These are phyloP conservation scores for Chorisops tibialis DNA, from an alignment of 2,888 invertebrate genomes.

Conservation along the genomic window DNA sequence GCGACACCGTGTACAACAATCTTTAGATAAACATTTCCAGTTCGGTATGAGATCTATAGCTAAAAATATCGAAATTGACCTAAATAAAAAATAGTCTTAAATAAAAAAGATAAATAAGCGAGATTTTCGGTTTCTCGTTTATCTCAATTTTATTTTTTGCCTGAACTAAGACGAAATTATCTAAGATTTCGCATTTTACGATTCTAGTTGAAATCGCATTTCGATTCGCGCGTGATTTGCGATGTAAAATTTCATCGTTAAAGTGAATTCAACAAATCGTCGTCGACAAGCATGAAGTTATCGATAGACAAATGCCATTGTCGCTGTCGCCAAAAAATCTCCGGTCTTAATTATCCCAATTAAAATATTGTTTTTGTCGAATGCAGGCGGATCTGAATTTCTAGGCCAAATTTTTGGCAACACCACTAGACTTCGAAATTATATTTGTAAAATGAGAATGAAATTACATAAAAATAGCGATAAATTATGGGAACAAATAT, in stretches of 20 bases:
- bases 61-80: slow-evolving; percentile 25
- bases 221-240: not conserved
- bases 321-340: not conserved
- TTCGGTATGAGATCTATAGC: not conserved
- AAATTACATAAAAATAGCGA: not conserved
- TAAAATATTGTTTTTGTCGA: slow-evolving; percentile 16
- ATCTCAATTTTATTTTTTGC: too few relatives aligned
- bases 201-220: not conserved
- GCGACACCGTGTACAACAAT: too few relatives aligned
- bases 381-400: slow-evolving; percentile 25
- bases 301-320: not conserved
- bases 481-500: too few relatives aligned
- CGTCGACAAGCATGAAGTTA: not conserved
- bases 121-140: too few relatives aligned
- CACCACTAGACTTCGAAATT: not conserved
- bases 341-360: slow-evolving; percentile 18
- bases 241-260: too few relatives aligned
- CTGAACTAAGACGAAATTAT: not conserved
- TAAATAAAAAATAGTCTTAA: slow-evolving; percentile 10
- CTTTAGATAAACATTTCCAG: too few relatives aligned
- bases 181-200: not conserved
- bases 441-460: too few relatives aligned
- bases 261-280: not conserved
- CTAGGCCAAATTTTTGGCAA: slow-evolving; percentile 20
- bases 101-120: too few relatives aligned